Percentiles rank a stretch among this genome's conserved stretches.
Conservation (phyloP, 2,113 vertebrate species). For the Perccottus glenii region DNA sequence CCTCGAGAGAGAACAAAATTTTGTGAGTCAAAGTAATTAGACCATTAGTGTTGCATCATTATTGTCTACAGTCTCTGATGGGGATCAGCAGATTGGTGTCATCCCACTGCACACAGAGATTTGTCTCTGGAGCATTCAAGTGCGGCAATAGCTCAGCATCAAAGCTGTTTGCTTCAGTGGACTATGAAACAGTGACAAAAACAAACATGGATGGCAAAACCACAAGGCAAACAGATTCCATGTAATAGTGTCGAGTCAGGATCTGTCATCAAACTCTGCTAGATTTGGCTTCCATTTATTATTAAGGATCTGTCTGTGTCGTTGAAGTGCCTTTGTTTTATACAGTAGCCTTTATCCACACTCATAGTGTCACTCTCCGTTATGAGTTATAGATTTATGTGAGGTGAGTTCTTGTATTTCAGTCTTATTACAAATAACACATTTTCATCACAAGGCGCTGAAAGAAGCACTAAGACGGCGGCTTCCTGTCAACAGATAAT, state of each 20-base stretch:
- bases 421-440: conserved; percentile 9
- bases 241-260: conserved; percentile 13
- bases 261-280: background rate
- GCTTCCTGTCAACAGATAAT: conserved; percentile 23
- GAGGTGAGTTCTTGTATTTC: conserved; percentile 17
- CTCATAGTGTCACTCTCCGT: conserved; percentile 8
- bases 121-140: conserved; percentile 37
- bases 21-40: conserved; percentile 11
- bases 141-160: conserved; percentile 19
- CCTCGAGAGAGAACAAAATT: background rate
- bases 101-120: conserved; percentile 23
- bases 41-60: background rate
- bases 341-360: background rate
- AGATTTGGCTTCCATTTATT: background rate
- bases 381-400: conserved; percentile 35
- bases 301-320: background rate
- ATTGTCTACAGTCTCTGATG: conserved; percentile 15
- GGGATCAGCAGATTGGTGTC: conserved; percentile 10
- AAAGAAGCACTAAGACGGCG: conserved; percentile 12
- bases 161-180: conserved; percentile 40
- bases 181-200: conserved; percentile 28
- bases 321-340: background rate
- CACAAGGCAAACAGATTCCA: conserved; percentile 16
- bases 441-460: conserved; percentile 16
- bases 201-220: conserved; percentile 18